Conservation (phyloP, 2,113 vertebrate genomes). For the Pao palembangensis region DNA sequence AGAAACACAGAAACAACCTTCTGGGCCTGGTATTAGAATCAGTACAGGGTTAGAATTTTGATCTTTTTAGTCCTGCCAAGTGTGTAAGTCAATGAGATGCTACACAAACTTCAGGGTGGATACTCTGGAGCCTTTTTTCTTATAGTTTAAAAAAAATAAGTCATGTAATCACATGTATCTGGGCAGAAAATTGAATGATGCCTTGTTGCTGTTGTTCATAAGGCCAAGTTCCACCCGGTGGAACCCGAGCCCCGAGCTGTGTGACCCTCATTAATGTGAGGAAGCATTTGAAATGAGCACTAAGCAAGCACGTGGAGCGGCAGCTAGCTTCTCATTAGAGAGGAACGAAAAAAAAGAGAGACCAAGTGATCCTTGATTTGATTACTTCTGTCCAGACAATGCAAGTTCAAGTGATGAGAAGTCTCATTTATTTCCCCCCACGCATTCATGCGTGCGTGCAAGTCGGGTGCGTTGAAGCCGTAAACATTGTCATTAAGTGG, state of each 20-base stretch:
- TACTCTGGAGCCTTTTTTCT: too few species aligned
- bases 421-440: slow-evolving; percentile 7
- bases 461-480: not conserved
- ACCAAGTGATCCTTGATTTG: slow-evolving; percentile 46
- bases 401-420: slow-evolving; percentile 19
- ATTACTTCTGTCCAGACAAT: slow-evolving; percentile 58
- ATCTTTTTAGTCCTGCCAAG: too few species aligned
- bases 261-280: slow-evolving; percentile 19
- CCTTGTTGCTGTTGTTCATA: slow-evolving; percentile 2
- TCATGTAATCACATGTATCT: not conserved
- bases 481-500: slow-evolving; percentile 22
- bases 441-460: not conserved
- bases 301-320: slow-evolving; percentile 12
- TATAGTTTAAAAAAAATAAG: too few species aligned
- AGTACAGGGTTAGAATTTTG: too few species aligned
- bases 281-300: slow-evolving; percentile 25
- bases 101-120: too few species aligned
- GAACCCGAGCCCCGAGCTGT: slow-evolving; percentile 19
- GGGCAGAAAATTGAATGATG: not conserved
- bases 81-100: too few species aligned
- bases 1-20: too few species aligned
- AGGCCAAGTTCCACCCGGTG: slow-evolving; percentile 11
- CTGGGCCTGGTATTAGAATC: too few species aligned
- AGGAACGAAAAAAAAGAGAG: slow-evolving; percentile 9
- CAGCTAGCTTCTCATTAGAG: slow-evolving; percentile 56